Percentiles rank a stretch among this genome's conserved stretches.
Evolutionary conservation across 2,888 invertebrate species (phyloP).

Genomic region (Romanomermis culicivorax): DNA sequence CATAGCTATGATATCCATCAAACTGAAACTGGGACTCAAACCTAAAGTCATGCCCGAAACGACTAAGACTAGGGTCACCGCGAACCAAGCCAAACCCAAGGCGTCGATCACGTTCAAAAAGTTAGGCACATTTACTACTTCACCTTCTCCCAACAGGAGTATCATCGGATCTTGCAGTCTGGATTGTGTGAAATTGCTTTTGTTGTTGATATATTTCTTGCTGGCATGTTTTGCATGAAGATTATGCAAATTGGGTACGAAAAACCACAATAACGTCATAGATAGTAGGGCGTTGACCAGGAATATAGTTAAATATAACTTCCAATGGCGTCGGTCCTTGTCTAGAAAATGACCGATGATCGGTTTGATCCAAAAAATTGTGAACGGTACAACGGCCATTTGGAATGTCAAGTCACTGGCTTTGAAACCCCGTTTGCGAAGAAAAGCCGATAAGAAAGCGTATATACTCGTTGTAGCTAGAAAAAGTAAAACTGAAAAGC

Average conservation of each 20-base stretch:
- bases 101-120: not conserved
- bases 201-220: not conserved
- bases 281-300: not conserved
- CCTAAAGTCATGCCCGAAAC: conserved; percentile 4
- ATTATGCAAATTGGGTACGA: not conserved
- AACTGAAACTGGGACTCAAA: conserved; percentile 4
- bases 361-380: conserved; percentile 3
- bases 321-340: not conserved
- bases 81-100: too few relatives aligned
- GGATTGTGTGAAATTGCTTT: not conserved
- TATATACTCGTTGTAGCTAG: not conserved
- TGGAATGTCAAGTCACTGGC: conserved; percentile 2
- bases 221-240: too few relatives aligned
- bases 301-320: not conserved
- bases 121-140: not conserved
- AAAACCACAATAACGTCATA: not conserved
- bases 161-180: not conserved
- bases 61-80: not conserved
- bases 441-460: conserved; percentile 2
- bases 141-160: not conserved
- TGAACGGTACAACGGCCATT: conserved; percentile 5
- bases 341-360: conserved; percentile 1
- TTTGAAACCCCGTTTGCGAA: conserved; percentile 2
- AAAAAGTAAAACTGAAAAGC: conserved; percentile 24
- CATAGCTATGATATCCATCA: conserved; percentile 3